Evolutionary conservation across 2,888 invertebrate species (phyloP).

Genomic region (Trissolcus brochymenae): DNA sequence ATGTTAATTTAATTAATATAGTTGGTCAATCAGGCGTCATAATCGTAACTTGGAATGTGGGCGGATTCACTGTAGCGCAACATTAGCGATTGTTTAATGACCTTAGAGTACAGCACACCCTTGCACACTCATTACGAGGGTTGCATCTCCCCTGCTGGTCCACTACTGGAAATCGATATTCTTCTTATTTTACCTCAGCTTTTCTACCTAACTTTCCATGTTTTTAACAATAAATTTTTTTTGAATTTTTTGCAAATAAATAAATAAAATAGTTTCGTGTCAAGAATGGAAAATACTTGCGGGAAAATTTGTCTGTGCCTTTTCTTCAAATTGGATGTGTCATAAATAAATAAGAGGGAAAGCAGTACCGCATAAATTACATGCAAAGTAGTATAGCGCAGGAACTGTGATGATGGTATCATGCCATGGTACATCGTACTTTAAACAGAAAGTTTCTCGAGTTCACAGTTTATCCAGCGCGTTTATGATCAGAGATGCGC

Average conservation of each 20-base stretch:
- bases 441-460: slow-evolving; percentile 49
- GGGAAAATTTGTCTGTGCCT: too few species aligned
- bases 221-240: not conserved
- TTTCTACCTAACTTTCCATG: not conserved
- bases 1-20: not conserved
- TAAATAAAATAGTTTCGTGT: too few species aligned
- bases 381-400: slow-evolving; percentile 13
- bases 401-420: slow-evolving; percentile 27
- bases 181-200: slow-evolving; percentile 16
- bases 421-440: slow-evolving; percentile 38
- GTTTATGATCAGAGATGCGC: slow-evolving; percentile 67
- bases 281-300: too few species aligned
- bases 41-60: slow-evolving; percentile 19
- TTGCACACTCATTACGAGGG: slow-evolving; percentile 2
- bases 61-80: slow-evolving; percentile 24
- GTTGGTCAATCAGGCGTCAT: slow-evolving; percentile 16
- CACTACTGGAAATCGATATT: slow-evolving; percentile 37
- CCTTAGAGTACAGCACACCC: slow-evolving; percentile 42
- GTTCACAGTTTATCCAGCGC: slow-evolving; percentile 61
- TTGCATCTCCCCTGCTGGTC: slow-evolving; percentile 16
- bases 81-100: slow-evolving; percentile 31
- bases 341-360: slow-evolving; percentile 13
- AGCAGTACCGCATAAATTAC: slow-evolving; percentile 26
- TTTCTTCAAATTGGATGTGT: too few species aligned
- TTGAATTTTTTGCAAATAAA: not conserved